Percentiles rank a stretch among this genome's conserved stretches.
Conservation (phyloP, 2,113 vertebrate species). For the Pangasianodon gigas region DNA sequence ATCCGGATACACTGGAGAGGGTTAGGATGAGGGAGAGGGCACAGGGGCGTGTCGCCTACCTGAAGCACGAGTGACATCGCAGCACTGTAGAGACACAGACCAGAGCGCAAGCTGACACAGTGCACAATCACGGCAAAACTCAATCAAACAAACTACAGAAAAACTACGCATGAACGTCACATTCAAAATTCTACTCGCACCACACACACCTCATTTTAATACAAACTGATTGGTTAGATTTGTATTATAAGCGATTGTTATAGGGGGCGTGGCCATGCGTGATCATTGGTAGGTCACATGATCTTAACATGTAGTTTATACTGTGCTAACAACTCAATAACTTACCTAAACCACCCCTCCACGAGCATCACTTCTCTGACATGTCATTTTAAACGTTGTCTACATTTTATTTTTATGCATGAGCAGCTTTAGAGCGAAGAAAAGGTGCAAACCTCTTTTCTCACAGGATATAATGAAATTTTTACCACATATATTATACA, state of each 20-base stretch:
- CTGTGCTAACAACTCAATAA: not conserved
- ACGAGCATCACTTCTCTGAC: no score
- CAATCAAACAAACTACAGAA: not conserved
- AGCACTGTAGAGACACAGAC: constrained; percentile 59
- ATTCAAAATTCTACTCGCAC: not conserved
- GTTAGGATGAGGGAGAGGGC: constrained; percentile 49
- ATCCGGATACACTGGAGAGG: constrained; percentile 44
- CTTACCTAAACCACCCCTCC: no score
- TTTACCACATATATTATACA: not conserved
- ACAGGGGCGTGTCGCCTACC: constrained; percentile 58
- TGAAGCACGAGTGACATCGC: constrained; percentile 60
- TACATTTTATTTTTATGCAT: not conserved
- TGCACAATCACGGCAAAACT: constrained; percentile 25
- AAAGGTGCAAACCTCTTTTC: not conserved
- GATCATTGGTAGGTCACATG: not conserved
- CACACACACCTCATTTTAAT: not conserved
- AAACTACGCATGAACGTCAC: not conserved
- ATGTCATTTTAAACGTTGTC: not conserved
- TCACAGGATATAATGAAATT: not conserved
- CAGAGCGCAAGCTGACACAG: constrained; percentile 58
- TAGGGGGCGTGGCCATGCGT: not conserved
- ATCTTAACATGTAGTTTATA: not conserved
- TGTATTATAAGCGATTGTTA: no score
- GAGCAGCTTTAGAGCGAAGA: not conserved
- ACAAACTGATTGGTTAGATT: not conserved